Evolutionary conservation across 2,797 vertebrate species (phyloP).

Genomic region (Gadopsis marmoratus): DNA sequence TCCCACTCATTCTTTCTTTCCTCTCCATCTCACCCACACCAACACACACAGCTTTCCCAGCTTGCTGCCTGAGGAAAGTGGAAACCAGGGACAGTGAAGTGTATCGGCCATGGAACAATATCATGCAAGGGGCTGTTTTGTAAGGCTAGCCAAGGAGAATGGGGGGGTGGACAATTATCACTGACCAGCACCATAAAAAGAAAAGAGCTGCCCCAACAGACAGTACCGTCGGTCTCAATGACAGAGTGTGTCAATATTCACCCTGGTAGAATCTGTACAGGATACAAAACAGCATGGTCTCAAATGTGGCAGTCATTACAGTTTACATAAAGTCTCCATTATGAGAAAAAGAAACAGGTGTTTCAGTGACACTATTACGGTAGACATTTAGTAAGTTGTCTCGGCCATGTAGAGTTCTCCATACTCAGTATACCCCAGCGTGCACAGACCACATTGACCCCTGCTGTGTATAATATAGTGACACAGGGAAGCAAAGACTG

Average conservation of each 20-base stretch:
- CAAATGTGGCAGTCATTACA: constrained; percentile 27
- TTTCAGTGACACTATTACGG: not conserved
- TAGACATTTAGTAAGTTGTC: not conserved
- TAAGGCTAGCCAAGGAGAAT: constrained; percentile 59
- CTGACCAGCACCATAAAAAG: constrained; percentile 65
- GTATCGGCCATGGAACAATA: constrained; percentile 76
- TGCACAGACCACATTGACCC: constrained; percentile 11
- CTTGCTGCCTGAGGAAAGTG: constrained; percentile 67
- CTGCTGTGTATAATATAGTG: not conserved
- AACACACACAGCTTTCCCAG: constrained; percentile 16
- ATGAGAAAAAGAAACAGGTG: constrained; percentile 23
- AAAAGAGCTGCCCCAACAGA: constrained; percentile 53
- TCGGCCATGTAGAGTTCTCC: not conserved
- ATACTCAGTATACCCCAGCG: not conserved
- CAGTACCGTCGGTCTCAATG: constrained; percentile 55
- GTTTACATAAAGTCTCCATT: constrained; percentile 6
- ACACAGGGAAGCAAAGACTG: not conserved
- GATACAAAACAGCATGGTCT: constrained; percentile 38
- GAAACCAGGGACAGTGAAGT: constrained; percentile 74
- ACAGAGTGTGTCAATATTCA: constrained; percentile 63
- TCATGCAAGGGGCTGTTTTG: constrained; percentile 65
- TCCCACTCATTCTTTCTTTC: constrained; percentile 27
- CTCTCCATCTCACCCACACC: constrained; percentile 34
- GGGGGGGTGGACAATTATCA: constrained; percentile 62
- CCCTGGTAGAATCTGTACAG: constrained; percentile 25